These are phyloP conservation scores for Pseudorhiza aurosa DNA, from an alignment of 30 jellyfish, hydroid and myxozoan genomes.

Conservation along the genomic window DNA sequence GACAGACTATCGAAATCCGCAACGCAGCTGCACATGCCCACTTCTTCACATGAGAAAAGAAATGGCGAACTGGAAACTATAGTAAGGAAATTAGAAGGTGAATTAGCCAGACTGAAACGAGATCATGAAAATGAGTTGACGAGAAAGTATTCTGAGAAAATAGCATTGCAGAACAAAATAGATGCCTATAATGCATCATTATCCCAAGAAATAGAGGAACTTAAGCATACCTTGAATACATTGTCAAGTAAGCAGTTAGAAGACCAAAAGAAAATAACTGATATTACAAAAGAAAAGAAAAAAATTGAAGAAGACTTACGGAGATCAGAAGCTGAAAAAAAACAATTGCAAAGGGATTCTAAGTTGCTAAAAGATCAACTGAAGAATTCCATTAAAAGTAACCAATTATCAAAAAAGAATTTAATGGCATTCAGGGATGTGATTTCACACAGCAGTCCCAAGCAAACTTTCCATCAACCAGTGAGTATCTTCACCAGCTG, in stretches of 20 bases:
- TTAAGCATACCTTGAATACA: slow-evolving; percentile 32
- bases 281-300: slow-evolving; percentile 14
- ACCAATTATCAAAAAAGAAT: neutral
- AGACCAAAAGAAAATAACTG: slow-evolving; percentile 29
- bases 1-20: slow-evolving; percentile 22
- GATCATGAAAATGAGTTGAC: slow-evolving; percentile 38
- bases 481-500: slow-evolving; percentile 30
- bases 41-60: neutral
- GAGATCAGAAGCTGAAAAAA: slow-evolving; percentile 34
- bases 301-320: slow-evolving; percentile 13
- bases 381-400: slow-evolving; percentile 19
- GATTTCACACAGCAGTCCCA: neutral
- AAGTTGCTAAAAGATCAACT: slow-evolving; percentile 31
- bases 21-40: slow-evolving; percentile 1
- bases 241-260: slow-evolving; percentile 11
- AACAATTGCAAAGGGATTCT: slow-evolving; percentile 15
- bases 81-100: slow-evolving; percentile 24
- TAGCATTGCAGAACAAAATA: slow-evolving; percentile 14
- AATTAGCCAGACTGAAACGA: slow-evolving; percentile 12
- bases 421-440: neutral
- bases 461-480: slow-evolving; percentile 2
- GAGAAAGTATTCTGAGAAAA: slow-evolving; percentile 25
- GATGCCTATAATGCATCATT: slow-evolving; percentile 34
- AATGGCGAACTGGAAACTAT: neutral
- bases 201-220: slow-evolving; percentile 50